Evolutionary conservation across 2,797 vertebrate genomes (phyloP).

Genomic region (Tenualosa thibaudeaui): DNA sequence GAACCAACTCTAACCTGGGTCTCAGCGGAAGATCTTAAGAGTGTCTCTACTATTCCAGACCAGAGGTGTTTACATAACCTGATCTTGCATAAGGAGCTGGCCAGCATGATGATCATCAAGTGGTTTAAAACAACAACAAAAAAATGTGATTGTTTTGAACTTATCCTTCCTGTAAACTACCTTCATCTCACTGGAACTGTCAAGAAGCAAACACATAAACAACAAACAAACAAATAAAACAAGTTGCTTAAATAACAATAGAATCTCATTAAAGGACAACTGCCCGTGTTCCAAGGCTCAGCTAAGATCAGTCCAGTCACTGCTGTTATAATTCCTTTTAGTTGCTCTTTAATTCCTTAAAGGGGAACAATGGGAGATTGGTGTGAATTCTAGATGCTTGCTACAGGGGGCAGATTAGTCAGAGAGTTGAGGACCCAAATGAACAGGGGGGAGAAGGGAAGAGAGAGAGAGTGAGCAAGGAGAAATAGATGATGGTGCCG

Average conservation of each 20-base stretch:
- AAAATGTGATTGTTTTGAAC: neutral
- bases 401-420: neutral
- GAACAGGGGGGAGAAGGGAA: neutral
- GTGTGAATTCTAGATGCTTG: neutral
- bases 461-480: neutral
- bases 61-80: constrained; percentile 24
- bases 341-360: neutral
- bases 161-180: neutral
- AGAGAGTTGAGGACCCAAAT: neutral
- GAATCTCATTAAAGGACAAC: neutral
- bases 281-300: neutral
- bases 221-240: neutral
- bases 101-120: neutral
- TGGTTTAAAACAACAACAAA: neutral
- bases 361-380: neutral
- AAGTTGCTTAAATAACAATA: neutral
- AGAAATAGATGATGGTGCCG: constrained; percentile 23
- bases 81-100: constrained; percentile 15
- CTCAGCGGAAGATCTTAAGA: neutral
- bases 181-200: neutral
- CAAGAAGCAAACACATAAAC: neutral
- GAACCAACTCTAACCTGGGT: constrained; percentile 21
- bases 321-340: neutral
- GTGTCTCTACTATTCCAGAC: neutral
- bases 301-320: neutral